phyloP scores from a whole-genome alignment of 1,140 invertebrate genomes.

The Drosophila elegans region DNA sequence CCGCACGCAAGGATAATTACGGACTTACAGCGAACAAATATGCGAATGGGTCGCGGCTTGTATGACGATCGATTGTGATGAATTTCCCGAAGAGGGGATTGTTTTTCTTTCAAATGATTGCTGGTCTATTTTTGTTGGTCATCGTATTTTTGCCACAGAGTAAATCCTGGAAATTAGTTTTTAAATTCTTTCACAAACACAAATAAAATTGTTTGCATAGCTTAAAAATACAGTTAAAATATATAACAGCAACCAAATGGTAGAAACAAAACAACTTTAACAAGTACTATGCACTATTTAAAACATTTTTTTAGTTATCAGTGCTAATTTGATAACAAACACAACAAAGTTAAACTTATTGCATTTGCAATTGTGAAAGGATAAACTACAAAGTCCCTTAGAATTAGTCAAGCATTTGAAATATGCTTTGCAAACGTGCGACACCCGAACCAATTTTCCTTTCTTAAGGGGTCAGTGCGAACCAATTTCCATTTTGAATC shows the following conservation, averaged over 20 bases:
- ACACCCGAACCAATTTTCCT: constrained; percentile 4
- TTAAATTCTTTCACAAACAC: background rate
- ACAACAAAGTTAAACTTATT: constrained; percentile 8
- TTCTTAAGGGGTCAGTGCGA: background rate
- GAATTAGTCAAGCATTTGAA: constrained; percentile 26
- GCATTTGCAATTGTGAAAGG: background rate
- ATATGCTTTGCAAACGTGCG: constrained; percentile 25
- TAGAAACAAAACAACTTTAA: background rate
- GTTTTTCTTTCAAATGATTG: background rate
- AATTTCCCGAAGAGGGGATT: background rate
- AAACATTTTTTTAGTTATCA: too few relatives aligned
- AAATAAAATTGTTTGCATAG: background rate
- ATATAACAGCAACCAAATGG: background rate
- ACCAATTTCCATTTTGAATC: constrained; percentile 15
- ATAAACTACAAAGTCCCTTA: background rate
- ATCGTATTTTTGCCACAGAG: background rate
- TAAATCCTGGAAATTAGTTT: background rate
- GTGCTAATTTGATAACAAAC: too few relatives aligned
- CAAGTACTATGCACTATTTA: background rate
- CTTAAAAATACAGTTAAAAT: background rate
- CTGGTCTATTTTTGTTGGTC: background rate
- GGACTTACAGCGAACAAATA: constrained; percentile 7
- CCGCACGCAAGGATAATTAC: constrained; percentile 47
- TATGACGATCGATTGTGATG: constrained; percentile 3
- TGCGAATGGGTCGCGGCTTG: background rate